Evolutionary conservation across 2,797 vertebrate species (phyloP).

Genomic region (Cynopterus sphinx): DNA sequence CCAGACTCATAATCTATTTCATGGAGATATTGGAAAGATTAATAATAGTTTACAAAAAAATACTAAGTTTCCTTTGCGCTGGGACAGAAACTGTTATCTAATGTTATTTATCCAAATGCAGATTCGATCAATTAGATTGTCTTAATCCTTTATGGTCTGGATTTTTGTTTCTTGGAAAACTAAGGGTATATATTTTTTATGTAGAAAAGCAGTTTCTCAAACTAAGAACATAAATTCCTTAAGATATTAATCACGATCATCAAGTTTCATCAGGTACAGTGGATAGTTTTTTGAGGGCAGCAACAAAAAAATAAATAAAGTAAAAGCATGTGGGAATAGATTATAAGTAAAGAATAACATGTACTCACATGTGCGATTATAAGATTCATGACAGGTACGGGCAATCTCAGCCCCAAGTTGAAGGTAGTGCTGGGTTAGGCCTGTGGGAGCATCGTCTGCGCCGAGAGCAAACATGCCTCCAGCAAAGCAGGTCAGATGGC

Average conservation of each 20-base stretch:
- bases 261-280: not conserved
- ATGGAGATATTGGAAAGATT: not conserved
- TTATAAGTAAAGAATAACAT: rapidly evolving
- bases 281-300: not conserved
- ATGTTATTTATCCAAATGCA: not conserved
- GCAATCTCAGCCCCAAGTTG: constrained; percentile 97
- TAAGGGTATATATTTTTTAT: not conserved
- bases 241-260: not conserved
- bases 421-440: constrained; percentile 94
- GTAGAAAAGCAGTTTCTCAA: not conserved
- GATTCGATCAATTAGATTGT: not conserved
- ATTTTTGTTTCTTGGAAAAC: constrained; percentile 16
- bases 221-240: not conserved
- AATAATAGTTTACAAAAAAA: not conserved
- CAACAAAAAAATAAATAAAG: not conserved
- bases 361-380: constrained; percentile 93
- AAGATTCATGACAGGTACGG: constrained; percentile 96
- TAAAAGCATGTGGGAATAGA: not conserved
- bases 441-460: constrained; percentile 91
- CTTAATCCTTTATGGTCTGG: not conserved
- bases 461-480: constrained; percentile 98
- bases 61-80: not conserved
- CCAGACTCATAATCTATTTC: not conserved
- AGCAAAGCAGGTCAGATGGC: constrained; percentile 97
- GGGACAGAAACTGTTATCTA: not conserved